Evolutionary conservation across 1,140 invertebrate genomes (phyloP).

Genomic region (Bemisia tabaci): DNA sequence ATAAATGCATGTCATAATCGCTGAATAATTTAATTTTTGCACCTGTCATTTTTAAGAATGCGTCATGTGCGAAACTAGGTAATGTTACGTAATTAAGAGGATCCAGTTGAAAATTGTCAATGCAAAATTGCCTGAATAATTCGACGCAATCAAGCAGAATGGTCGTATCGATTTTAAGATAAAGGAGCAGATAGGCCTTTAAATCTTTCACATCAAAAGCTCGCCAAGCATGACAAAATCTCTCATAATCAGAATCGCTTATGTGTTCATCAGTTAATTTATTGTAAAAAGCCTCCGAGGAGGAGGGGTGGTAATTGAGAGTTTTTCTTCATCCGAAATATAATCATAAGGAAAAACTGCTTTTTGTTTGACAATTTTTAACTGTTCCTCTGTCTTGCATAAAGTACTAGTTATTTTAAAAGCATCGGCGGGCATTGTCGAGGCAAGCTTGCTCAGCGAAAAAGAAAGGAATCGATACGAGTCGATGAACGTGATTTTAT

Average conservation of each 20-base stretch:
- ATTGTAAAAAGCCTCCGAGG: neutral
- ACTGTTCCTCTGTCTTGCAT: neutral
- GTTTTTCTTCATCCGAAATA: neutral
- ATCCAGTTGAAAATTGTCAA: neutral
- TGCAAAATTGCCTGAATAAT: neutral
- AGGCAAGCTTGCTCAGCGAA: neutral
- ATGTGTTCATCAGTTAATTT: neutral
- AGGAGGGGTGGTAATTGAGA: neutral
- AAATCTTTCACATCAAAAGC: neutral
- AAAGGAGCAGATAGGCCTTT: neutral
- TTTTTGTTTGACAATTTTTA: neutral
- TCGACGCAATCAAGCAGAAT: neutral
- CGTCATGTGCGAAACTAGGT: neutral
- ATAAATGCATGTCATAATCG: neutral
- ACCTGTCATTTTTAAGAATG: neutral
- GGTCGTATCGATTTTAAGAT: neutral
- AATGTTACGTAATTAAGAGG: neutral
- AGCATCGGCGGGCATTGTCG: neutral
- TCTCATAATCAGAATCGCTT: neutral
- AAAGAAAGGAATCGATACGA: neutral
- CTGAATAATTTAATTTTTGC: neutral
- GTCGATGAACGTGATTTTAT: neutral
- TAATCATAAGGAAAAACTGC: constrained; percentile 3
- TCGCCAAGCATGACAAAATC: neutral
- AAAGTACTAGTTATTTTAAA: neutral